Evolutionary conservation across 2,113 vertebrate genomes (phyloP).

Genomic region (Oriolus oriolus): DNA sequence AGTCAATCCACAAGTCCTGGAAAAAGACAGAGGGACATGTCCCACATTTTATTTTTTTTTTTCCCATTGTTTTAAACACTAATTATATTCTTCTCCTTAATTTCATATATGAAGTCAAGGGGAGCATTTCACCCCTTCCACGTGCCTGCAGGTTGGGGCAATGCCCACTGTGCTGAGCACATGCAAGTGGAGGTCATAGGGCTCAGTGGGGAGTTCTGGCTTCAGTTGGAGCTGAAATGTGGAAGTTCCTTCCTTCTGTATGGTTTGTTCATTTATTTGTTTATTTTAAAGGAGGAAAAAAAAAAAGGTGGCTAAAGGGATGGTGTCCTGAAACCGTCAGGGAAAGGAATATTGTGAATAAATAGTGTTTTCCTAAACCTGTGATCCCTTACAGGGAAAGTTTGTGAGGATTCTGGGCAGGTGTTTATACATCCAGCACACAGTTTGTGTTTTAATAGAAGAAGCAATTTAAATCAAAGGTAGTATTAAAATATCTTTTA

Average conservation of each 20-base stretch:
- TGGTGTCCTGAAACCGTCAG: background rate
- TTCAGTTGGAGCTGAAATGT: background rate
- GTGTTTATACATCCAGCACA: background rate
- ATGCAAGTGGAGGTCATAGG: fast-evolving
- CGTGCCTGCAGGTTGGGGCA: background rate
- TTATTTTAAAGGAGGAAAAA: background rate
- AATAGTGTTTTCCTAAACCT: background rate
- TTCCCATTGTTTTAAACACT: background rate
- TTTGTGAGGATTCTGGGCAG: background rate
- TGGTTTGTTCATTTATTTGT: background rate
- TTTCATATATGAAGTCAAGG: background rate
- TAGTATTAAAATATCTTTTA: background rate
- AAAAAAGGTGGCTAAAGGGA: background rate
- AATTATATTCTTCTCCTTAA: background rate
- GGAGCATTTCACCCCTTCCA: background rate
- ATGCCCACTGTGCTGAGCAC: background rate
- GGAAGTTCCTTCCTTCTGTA: background rate
- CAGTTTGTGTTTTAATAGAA: background rate
- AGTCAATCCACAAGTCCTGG: background rate
- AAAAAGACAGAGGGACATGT: background rate
- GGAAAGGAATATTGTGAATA: background rate
- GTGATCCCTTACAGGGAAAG: background rate
- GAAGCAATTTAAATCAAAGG: background rate
- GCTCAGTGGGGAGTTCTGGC: background rate
- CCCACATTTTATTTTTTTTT: fast-evolving